Evolutionary conservation across 2,797 vertebrate species (phyloP).

Genomic region (Pterois miles): DNA sequence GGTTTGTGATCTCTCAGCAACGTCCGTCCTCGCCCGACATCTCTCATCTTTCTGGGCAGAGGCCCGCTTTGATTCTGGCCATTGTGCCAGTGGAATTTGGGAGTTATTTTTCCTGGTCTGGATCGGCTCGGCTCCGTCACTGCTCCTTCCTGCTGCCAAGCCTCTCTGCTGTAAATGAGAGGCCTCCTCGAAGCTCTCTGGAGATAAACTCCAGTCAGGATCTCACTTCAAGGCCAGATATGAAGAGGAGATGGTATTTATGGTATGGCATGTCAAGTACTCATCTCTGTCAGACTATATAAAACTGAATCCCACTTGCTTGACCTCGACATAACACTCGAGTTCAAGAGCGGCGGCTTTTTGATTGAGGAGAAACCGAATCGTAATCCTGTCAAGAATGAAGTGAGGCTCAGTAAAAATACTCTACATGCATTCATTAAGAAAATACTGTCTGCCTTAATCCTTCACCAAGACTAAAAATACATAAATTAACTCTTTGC

Average conservation of each 20-base stretch:
- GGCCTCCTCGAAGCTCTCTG: constrained; percentile 62
- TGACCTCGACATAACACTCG: constrained; percentile 54
- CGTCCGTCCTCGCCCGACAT: constrained; percentile 53
- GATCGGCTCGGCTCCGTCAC: constrained; percentile 37
- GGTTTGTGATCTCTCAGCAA: constrained; percentile 66
- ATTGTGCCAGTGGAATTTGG: constrained; percentile 68
- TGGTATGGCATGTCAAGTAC: constrained; percentile 77
- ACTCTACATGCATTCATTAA: neutral
- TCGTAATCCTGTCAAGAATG: constrained; percentile 9
- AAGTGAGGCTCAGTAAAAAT: neutral
- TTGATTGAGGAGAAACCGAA: constrained; percentile 16
- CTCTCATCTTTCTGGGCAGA: constrained; percentile 67
- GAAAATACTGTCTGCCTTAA: neutral
- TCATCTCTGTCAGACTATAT: constrained; percentile 60
- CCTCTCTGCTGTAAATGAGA: constrained; percentile 53
- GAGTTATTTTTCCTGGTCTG: constrained; percentile 56
- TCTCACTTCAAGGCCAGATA: constrained; percentile 68
- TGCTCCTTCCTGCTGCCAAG: constrained; percentile 54
- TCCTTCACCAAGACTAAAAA: neutral
- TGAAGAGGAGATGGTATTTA: constrained; percentile 67
- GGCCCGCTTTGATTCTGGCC: constrained; percentile 60
- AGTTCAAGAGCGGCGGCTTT: constrained; percentile 33
- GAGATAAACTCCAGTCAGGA: constrained; percentile 71
- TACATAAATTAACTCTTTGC: neutral
- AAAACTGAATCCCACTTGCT: constrained; percentile 58